Conservation (phyloP, 2,797 vertebrate species). For the Neomorphus geoffroyi region DNA sequence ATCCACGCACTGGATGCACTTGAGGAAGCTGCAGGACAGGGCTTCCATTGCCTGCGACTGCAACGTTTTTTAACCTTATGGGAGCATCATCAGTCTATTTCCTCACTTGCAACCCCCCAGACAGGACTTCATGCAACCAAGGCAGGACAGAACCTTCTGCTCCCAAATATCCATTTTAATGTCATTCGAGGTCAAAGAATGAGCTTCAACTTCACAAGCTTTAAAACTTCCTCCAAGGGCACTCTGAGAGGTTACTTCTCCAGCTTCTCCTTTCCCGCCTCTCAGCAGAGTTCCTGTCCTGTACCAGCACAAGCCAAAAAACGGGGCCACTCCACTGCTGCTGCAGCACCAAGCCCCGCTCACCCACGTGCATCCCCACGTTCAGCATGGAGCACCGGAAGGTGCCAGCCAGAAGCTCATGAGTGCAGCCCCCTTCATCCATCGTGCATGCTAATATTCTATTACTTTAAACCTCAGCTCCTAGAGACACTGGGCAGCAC, state of each 20-base stretch:
- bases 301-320: not conserved
- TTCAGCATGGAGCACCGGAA: too few relatives aligned
- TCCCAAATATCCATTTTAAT: not conserved
- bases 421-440: not conserved
- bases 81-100: not conserved
- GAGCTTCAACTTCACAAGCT: not conserved
- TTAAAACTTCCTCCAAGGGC: not conserved
- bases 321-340: not conserved
- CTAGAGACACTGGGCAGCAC: not conserved
- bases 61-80: not conserved
- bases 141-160: not conserved
- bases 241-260: not conserved
- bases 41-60: not conserved
- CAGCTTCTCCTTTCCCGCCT: not conserved
- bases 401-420: not conserved
- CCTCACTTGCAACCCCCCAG: not conserved
- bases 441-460: too few relatives aligned
- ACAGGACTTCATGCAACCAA: not conserved
- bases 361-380: rapidly evolving
- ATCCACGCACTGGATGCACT: too few relatives aligned
- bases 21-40: not conserved
- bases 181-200: not conserved
- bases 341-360: not conserved
- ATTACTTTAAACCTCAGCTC: not conserved
- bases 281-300: not conserved